Evolutionary conservation across 2,797 vertebrate genomes (phyloP).

Genomic region (Bufotes viridis): DNA sequence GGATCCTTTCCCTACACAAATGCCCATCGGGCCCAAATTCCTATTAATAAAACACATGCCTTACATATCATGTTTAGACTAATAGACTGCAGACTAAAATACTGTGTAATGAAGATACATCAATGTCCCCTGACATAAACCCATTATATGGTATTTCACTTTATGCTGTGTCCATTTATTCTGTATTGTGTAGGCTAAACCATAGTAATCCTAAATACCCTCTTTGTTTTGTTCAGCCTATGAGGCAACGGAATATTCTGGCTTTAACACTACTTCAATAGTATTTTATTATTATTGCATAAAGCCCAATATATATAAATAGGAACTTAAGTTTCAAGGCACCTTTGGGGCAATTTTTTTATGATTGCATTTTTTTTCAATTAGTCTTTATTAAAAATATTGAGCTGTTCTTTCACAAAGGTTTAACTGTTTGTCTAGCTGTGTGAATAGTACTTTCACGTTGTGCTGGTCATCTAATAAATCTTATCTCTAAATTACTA

Average conservation of each 20-base stretch:
- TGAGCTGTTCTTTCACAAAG: too few species aligned
- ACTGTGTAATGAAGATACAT: background rate
- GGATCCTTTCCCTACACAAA: background rate
- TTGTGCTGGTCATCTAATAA: too few species aligned
- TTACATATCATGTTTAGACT: background rate
- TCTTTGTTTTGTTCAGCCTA: background rate
- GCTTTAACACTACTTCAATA: constrained; percentile 12
- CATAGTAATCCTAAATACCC: background rate
- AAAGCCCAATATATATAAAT: background rate
- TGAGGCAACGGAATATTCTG: constrained; percentile 20
- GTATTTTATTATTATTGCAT: background rate
- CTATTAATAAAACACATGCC: background rate
- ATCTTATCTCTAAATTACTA: too few species aligned
- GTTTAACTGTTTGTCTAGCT: too few species aligned
- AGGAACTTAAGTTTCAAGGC: background rate
- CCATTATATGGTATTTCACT: background rate
- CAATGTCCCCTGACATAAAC: background rate
- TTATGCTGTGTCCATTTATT: background rate
- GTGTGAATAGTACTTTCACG: too few species aligned
- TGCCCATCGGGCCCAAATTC: background rate
- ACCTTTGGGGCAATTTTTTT: too few species aligned
- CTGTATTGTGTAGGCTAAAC: background rate
- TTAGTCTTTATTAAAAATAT: too few species aligned
- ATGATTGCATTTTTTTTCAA: too few species aligned
- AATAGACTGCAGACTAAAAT: background rate